Evolutionary conservation across 1,140 invertebrate species (phyloP), one percentile per base, ranked within the genome.

Genomic region (Anthonomus grandis): DNA sequence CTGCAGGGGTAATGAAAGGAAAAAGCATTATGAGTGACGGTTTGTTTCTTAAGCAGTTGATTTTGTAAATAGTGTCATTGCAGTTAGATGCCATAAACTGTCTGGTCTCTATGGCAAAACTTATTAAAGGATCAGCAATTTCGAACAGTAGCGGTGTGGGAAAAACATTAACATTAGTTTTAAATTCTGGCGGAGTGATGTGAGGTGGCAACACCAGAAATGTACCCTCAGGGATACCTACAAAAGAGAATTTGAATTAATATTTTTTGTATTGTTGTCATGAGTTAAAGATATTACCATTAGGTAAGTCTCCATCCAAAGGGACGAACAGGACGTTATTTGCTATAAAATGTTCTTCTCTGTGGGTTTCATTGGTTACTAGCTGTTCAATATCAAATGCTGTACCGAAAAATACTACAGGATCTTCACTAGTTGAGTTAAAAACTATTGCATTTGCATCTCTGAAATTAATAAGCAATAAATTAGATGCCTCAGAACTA

Each of bases 141-240:
- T 69, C 66, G 18, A 72, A 65, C 2, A 72, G 46, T 15, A 67
- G n/a, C 19, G 65, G 63, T 22, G 54, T 61, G 15, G 63, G 64
- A 10, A 60, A 53, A 15, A 70, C 60, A 46, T 65, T 68, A 12
- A 37, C 31, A 21, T 39, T 21, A 6, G 31, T 56, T 24, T 60
- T 51, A 13, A 27, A 45, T 19, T 19, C 34, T 8, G 25, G 42
- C 21, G 37, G 21, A 25, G 46, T 17, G 15, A 38, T 61, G 13
- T 42, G 19, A 22, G 64, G 51, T 10, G 54, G 50, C 42, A 63
- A 44, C n/a, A 72, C 68, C 2, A 70, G 27, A 52, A 58, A 70
- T 13, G 34, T 48, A 31, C 59, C 59, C 44, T 64, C 60, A 0
- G 64, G 63, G 13, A 68, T 27, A 44, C 57, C 68, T 69, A 59